Base-by-base conservation (phyloP, 1,140 invertebrate genomes). In the Pseudomyrmex dendroicus region DNA sequence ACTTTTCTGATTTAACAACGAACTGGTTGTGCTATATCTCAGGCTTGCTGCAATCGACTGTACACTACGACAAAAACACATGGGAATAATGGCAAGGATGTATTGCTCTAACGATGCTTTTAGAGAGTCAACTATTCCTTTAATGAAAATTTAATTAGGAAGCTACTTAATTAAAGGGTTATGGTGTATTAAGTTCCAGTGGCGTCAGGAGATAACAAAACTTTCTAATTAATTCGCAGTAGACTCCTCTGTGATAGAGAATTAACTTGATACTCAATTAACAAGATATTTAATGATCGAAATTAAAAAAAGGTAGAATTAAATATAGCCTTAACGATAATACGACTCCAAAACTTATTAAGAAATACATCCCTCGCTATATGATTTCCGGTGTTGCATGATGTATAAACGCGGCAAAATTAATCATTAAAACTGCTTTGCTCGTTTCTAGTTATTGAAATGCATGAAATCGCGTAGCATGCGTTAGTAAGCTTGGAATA, bases 1-100 rank as follows among this genome's bases (percentile, higher is more conserved):
- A 52, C 50, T 2, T 52, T 12, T 12, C 50, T 52, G 50, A 52
- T 44, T 17, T 35, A 61, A 48, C 22, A 22, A 46, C 64, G 88
- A 83, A 87, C 63, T 89, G 86, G 90, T 63, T 72, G 91, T 92
- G 93, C 93, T 93, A 93, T 93, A 93, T 93, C 92, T 90, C 91
- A 93, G 92, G 90, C 93, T 92, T 93, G 93, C 92, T 93, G 92
- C 92, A 89, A 84, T 76, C 50, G 74, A 82, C 73, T 73, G 35
- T 70, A 62, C 63, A 62, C 70, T 25, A 73, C 57, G 20, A 22
- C 70, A 70, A 70, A 73, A 78, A 87, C 35, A 70, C 44, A 22
- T 54, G 76, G 46, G n/a, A 70, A 59, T 59, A 59, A 56, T 61
- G 22, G n/a, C 62, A 44, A n/a, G 56, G 44, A 15, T 72, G 56